Evolutionary conservation across 2,797 vertebrate genomes (phyloP).

Genomic region (Danio tinwini): DNA sequence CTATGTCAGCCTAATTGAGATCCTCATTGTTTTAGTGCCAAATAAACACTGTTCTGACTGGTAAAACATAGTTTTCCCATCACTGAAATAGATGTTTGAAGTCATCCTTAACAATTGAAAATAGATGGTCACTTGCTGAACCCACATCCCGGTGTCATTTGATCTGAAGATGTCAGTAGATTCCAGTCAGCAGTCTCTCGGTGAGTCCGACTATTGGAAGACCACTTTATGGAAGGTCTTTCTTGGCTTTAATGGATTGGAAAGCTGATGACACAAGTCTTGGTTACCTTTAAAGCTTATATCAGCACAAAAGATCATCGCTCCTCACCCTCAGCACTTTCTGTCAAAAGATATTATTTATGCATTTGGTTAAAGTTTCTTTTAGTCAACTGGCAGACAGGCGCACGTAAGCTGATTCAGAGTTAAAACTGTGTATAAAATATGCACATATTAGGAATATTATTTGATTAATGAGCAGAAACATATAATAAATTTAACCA

Average conservation of each 20-base stretch:
- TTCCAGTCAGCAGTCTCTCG: constrained; percentile 44
- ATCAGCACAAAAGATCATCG: constrained; percentile 38
- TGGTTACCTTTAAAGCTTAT: constrained; percentile 15
- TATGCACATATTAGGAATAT: neutral
- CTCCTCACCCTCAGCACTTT: constrained; percentile 35
- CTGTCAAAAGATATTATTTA: neutral
- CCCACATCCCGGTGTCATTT: constrained; percentile 20
- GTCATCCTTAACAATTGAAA: neutral
- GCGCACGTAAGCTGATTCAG: neutral
- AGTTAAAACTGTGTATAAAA: neutral
- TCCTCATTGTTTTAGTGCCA: neutral
- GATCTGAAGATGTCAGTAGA: constrained; percentile 31
- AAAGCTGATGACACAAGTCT: constrained; percentile 31
- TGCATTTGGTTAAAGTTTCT: neutral
- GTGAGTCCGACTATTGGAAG: constrained; percentile 15
- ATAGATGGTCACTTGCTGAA: neutral
- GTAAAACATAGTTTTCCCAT: neutral
- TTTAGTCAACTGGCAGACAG: too few relatives aligned
- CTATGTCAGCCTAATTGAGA: neutral
- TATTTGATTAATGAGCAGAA: neutral
- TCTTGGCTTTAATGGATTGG: constrained; percentile 37
- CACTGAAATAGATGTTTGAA: neutral
- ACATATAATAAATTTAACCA: neutral
- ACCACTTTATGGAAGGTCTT: constrained; percentile 39
- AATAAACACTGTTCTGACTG: neutral